These are phyloP conservation scores for Ancistrus triradiatus DNA, from an alignment of 2,113 vertebrate species.

Conservation along the genomic window DNA sequence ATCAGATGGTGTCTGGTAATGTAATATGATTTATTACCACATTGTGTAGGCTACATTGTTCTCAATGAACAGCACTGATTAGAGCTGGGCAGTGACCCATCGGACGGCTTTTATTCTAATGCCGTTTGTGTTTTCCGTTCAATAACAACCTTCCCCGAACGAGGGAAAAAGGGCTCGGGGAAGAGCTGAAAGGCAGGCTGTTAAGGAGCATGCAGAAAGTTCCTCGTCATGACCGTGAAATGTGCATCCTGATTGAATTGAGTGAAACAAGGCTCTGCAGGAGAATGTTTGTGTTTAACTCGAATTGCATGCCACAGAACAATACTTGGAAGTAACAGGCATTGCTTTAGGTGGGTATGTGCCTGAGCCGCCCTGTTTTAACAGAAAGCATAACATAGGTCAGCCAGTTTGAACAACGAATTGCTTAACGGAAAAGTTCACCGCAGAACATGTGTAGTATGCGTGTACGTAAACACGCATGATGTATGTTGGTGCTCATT, in stretches of 20 bases:
- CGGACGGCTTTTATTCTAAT: too few relatives aligned
- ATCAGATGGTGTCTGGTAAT: constrained; percentile 4
- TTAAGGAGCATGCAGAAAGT: background rate
- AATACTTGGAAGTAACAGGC: background rate
- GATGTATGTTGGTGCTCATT: too few relatives aligned
- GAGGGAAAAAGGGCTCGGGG: too few relatives aligned
- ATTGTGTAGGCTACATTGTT: constrained; percentile 2
- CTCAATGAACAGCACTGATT: background rate
- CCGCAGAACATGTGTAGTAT: too few relatives aligned
- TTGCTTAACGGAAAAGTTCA: too few relatives aligned
- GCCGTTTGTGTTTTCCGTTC: too few relatives aligned
- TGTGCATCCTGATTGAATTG: background rate
- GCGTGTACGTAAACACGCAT: too few relatives aligned
- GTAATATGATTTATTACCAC: background rate
- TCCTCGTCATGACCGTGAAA: constrained; percentile 5
- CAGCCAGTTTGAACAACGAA: background rate
- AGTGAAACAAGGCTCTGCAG: background rate
- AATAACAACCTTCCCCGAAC: too few relatives aligned
- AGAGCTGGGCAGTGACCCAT: too few relatives aligned
- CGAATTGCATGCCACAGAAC: constrained; percentile 1
- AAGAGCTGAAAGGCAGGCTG: background rate
- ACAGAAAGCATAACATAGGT: background rate
- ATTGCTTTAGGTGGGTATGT: background rate
- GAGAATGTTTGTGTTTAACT: constrained; percentile 19
- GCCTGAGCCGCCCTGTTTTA: too few relatives aligned